Evolutionary conservation across 2,113 vertebrate species (phyloP).

Genomic region (Heterotilapia buettikoferi): DNA sequence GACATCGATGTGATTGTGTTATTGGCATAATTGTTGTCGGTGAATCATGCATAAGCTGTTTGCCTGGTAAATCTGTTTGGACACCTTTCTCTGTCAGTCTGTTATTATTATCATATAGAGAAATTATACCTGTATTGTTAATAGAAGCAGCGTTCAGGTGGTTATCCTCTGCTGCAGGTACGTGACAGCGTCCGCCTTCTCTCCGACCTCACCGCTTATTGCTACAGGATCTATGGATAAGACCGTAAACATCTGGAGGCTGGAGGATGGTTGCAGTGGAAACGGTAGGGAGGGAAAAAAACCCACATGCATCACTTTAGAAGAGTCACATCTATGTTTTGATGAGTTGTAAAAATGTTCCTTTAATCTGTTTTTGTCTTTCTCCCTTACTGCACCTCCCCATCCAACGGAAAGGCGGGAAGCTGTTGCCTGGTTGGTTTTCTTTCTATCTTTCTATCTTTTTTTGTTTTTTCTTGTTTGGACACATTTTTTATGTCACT

Average conservation of each 20-base stretch:
- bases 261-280: conserved; percentile 69
- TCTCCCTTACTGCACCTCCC: not conserved
- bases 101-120: not conserved
- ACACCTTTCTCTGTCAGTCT: not conserved
- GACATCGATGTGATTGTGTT: not conserved
- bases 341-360: not conserved
- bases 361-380: not conserved
- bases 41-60: not conserved
- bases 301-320: not conserved
- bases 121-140: not conserved
- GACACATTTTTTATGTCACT: not conserved
- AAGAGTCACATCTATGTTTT: not conserved
- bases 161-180: conserved; percentile 74
- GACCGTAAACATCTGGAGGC: conserved; percentile 88
- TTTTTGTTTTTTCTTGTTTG: not conserved
- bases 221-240: conserved; percentile 98
- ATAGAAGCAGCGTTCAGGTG: not conserved
- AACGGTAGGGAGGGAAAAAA: conserved; percentile 58
- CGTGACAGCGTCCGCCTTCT: conserved; percentile 89
- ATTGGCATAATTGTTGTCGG: not conserved
- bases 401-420: conserved; percentile 28
- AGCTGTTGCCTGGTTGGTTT: conserved; percentile 53
- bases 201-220: conserved; percentile 77
- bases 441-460: not conserved
- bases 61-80: not conserved